A percentile compares a stretch with the other conserved stretches of the same genome.
Conservation (phyloP, 2,113 vertebrate species). For the Alethe castanea region DNA sequence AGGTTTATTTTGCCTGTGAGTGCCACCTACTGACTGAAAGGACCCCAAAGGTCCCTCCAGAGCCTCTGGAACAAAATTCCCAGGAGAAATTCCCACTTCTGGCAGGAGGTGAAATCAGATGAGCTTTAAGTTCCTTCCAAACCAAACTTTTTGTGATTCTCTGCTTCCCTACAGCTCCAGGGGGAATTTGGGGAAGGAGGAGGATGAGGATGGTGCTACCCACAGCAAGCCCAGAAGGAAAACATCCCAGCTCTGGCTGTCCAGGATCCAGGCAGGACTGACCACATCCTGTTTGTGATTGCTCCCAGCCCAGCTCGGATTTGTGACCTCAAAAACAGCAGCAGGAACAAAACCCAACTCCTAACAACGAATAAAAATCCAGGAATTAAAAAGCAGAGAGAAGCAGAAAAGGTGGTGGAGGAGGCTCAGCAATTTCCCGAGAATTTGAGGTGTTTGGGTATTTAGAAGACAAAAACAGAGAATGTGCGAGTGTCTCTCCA, state of each 20-base stretch:
- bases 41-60: neutral
- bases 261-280: neutral
- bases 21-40: slow-evolving; percentile 48
- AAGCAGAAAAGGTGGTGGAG: neutral
- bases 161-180: neutral
- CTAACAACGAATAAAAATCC: neutral
- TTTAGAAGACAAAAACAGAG: neutral
- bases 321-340: neutral
- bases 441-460: neutral
- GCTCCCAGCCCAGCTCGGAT: neutral
- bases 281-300: slow-evolving; percentile 9
- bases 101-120: neutral
- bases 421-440: neutral
- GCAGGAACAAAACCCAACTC: neutral
- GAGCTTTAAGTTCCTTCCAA: neutral
- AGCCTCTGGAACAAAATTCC: neutral
- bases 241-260: neutral
- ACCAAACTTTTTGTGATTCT: neutral
- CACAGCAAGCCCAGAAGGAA: neutral
- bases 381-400: neutral
- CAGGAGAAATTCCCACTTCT: neutral
- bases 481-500: neutral
- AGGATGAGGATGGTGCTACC: neutral
- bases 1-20: neutral
- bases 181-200: neutral